Evolutionary conservation across 2,797 vertebrate genomes (phyloP).

Genomic region (Lutjanus campechanus): DNA sequence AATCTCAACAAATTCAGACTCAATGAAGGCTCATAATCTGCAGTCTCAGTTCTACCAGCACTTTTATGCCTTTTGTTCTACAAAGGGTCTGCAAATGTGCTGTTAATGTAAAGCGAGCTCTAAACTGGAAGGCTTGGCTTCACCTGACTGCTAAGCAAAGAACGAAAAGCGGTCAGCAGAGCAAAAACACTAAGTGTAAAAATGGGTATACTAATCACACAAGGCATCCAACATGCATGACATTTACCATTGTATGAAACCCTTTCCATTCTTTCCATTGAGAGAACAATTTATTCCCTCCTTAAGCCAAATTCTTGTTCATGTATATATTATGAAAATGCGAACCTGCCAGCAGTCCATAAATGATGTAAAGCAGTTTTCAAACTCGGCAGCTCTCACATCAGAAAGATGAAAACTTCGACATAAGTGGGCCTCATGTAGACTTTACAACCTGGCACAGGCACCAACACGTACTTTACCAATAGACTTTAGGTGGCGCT

Average conservation of each 20-base stretch:
- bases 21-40: constrained; percentile 31
- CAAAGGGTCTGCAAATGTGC: constrained; percentile 45
- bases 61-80: constrained; percentile 31
- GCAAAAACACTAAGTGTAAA: constrained; percentile 5
- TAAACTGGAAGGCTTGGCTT: constrained; percentile 17
- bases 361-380: constrained; percentile 67
- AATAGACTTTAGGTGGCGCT: constrained; percentile 64
- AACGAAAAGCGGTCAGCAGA: constrained; percentile 2
- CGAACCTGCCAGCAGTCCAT: constrained; percentile 49
- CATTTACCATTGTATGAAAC: constrained; percentile 42
- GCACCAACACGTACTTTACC: constrained; percentile 52
- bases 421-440: constrained; percentile 60
- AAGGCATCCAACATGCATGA: constrained; percentile 19
- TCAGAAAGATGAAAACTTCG: constrained; percentile 62
- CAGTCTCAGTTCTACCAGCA: constrained; percentile 28
- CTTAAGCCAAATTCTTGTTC: constrained; percentile 43
- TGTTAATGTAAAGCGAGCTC: constrained; percentile 32
- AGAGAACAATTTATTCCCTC: constrained; percentile 44
- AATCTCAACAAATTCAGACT: constrained; percentile 18
- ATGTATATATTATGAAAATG: constrained; percentile 49
- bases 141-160: constrained; percentile 19
- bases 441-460: constrained; percentile 74
- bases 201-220: constrained; percentile 25
- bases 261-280: constrained; percentile 26
- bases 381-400: constrained; percentile 54